Conservation (phyloP, 2,797 vertebrate species). For the Hydrocynus forskahlii region DNA sequence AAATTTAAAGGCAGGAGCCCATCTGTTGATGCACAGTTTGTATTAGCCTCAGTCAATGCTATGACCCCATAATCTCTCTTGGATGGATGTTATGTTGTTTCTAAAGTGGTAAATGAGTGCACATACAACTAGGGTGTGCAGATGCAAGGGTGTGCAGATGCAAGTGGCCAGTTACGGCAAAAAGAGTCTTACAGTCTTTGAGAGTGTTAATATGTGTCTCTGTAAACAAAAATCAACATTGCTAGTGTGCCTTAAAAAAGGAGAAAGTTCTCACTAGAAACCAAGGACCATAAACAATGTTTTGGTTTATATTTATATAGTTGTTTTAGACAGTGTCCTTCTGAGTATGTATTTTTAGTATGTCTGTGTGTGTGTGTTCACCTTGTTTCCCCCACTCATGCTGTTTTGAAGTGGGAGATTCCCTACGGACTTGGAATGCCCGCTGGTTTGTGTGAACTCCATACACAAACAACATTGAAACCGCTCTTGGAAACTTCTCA, state of each 20-base stretch:
- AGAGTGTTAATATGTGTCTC: not conserved
- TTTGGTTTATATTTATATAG: not conserved
- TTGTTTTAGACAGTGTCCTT: not conserved
- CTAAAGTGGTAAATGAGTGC: too few relatives aligned
- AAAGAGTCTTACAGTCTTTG: not conserved
- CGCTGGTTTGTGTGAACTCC: slow-evolving; percentile 45
- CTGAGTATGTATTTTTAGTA: not conserved
- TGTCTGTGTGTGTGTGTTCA: slow-evolving; percentile 29
- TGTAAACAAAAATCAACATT: not conserved
- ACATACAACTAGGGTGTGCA: too few relatives aligned
- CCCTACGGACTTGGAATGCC: slow-evolving; percentile 46
- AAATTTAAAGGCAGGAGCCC: too few relatives aligned
- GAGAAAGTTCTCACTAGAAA: not conserved
- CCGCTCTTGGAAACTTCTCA: slow-evolving; percentile 32
- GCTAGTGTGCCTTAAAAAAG: too few relatives aligned
- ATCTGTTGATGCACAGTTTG: too few relatives aligned
- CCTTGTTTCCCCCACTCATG: slow-evolving; percentile 48
- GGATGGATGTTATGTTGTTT: too few relatives aligned
- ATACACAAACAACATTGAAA: slow-evolving; percentile 41
- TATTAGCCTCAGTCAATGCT: not conserved
- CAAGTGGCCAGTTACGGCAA: not conserved
- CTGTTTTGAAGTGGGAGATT: slow-evolving; percentile 52
- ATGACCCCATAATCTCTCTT: too few relatives aligned
- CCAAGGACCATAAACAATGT: not conserved
- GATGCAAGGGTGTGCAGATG: too few relatives aligned